A percentile compares a stretch with the other conserved stretches of the same genome.
phyloP scores from a whole-genome alignment of 2,888 invertebrate genomes.

The Orthosia gothica region DNA sequence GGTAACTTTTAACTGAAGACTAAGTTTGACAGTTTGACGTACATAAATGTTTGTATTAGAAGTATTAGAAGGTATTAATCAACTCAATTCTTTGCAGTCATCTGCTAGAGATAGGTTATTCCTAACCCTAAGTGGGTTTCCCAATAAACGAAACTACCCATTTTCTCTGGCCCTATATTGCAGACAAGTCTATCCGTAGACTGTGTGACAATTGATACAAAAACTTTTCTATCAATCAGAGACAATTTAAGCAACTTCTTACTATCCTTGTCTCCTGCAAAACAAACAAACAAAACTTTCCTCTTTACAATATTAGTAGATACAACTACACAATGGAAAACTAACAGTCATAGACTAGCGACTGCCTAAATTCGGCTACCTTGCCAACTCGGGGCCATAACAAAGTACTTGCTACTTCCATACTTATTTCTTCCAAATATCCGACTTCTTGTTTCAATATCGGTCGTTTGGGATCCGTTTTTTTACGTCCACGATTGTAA shows the following conservation, averaged over 20 bases:
- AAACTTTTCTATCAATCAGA: conserved; percentile 16
- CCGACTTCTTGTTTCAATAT: conserved; percentile 72
- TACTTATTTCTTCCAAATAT: conserved; percentile 59
- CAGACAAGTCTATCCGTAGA: neutral
- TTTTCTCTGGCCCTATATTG: neutral
- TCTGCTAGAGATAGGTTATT: neutral
- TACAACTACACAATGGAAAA: conserved; percentile 21
- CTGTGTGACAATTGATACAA: neutral
- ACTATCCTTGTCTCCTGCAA: neutral
- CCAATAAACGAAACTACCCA: neutral
- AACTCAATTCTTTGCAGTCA: neutral
- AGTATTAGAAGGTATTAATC: neutral
- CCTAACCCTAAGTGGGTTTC: neutral
- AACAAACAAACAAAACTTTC: conserved; percentile 44
- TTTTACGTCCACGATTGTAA: conserved; percentile 70
- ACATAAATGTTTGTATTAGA: neutral
- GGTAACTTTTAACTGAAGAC: neutral
- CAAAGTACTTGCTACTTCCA: conserved; percentile 61
- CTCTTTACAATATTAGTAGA: conserved; percentile 47
- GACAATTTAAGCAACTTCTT: neutral
- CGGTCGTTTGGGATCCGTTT: conserved; percentile 70
- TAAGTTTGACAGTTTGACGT: neutral
- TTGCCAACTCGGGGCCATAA: conserved; percentile 56
- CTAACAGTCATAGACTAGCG: conserved; percentile 27
- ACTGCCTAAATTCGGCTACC: conserved; percentile 31